Evolutionary conservation across 1,140 invertebrate species (phyloP).

Genomic region (Rhynchophorus ferrugineus): DNA sequence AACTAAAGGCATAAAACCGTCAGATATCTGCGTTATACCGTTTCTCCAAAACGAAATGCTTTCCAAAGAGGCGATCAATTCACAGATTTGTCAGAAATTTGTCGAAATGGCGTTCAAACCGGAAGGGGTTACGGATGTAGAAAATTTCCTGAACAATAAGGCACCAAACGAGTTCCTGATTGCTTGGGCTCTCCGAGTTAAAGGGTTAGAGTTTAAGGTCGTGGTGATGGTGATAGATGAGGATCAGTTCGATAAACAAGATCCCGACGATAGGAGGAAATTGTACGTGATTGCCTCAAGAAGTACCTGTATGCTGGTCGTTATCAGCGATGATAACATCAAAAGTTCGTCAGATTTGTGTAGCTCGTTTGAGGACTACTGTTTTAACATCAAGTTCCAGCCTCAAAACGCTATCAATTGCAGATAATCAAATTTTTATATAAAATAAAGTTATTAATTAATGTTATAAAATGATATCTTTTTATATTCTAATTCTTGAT

Average conservation of each 20-base stretch:
- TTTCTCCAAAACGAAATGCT: conserved; percentile 33
- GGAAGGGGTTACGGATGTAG: conserved; percentile 33
- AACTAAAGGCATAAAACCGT: conserved; percentile 38
- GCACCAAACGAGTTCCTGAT: conserved; percentile 36
- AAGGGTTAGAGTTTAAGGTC: conserved; percentile 40
- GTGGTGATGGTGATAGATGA: conserved; percentile 39
- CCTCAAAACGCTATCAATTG: background rate
- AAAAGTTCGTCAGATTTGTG: background rate
- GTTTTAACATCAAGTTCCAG: conserved; percentile 11
- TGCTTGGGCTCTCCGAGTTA: conserved; percentile 37
- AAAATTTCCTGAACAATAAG: conserved; percentile 31
- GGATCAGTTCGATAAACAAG: conserved; percentile 36
- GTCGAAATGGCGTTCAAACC: conserved; percentile 37
- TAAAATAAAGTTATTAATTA: too few relatives aligned
- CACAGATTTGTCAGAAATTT: conserved; percentile 33
- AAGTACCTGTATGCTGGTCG: conserved; percentile 37
- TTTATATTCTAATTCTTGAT: too few relatives aligned
- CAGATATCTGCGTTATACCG: conserved; percentile 39
- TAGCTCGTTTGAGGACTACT: conserved; percentile 1
- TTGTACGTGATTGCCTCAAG: conserved; percentile 40
- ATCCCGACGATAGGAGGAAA: conserved; percentile 37
- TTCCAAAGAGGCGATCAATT: conserved; percentile 32
- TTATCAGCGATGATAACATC: conserved; percentile 27
- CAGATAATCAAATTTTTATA: background rate
- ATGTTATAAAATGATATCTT: too few relatives aligned